A percentile compares a stretch with the other conserved stretches of the same genome.
phyloP scores from a whole-genome alignment of 92 coral and sea anemone genomes.

The Anthopleura xanthogrammica region DNA sequence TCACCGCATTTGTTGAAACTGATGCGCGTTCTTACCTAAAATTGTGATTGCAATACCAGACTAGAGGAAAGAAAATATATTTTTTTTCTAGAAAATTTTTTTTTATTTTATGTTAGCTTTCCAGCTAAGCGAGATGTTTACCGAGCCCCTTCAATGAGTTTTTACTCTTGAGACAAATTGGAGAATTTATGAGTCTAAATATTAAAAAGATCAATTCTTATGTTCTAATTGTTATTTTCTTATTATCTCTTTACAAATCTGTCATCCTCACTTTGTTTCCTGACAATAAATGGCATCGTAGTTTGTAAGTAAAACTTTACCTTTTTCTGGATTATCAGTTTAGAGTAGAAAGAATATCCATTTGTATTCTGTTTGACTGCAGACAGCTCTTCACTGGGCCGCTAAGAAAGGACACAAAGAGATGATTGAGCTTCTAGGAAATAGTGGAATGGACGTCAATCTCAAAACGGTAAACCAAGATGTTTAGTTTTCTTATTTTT shows the following conservation, averaged over 20 bases:
- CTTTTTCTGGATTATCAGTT: not conserved
- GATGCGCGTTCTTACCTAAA: no score
- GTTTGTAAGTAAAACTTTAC: not conserved
- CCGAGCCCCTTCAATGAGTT: no score
- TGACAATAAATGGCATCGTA: not conserved
- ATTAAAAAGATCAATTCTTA: not conserved
- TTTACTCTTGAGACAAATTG: no score
- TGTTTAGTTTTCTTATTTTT: no score
- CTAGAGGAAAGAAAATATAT: no score
- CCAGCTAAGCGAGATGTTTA: no score
- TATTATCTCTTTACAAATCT: not conserved
- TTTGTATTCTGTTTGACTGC: not conserved
- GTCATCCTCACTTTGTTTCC: not conserved
- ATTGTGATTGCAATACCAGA: no score
- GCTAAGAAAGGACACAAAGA: slow-evolving; percentile 86
- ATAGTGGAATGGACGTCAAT: slow-evolving; percentile 79
- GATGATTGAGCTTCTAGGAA: slow-evolving; percentile 60
- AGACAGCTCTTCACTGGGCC: slow-evolving; percentile 99
- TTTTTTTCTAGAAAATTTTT: no score
- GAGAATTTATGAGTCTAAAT: no score
- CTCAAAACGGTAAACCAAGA: slow-evolving; percentile 60
- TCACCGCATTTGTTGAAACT: no score
- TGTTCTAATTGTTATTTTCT: not conserved
- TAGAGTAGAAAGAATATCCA: not conserved
- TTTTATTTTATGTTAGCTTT: no score